Conservation (phyloP, 2,113 vertebrate species). For the Entelurus aequoreus region DNA sequence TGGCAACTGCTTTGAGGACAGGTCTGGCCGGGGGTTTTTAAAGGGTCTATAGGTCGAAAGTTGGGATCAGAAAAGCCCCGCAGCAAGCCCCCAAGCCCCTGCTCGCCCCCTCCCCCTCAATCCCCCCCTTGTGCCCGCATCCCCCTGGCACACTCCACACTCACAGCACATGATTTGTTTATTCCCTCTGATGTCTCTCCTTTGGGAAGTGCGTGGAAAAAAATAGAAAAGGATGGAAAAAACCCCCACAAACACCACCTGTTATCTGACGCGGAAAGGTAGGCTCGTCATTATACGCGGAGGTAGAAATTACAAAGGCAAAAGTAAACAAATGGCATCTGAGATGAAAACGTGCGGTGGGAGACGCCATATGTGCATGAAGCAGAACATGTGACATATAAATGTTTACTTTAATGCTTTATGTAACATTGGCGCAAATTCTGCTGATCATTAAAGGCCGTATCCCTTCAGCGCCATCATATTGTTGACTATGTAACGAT, state of each 20-base stretch:
- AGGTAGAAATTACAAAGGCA: constrained; percentile 29
- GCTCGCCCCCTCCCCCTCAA: constrained; percentile 6
- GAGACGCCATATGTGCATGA: constrained; percentile 9
- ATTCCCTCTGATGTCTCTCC: constrained; percentile 69
- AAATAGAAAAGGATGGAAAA: constrained; percentile 22
- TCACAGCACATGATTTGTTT: constrained; percentile 62
- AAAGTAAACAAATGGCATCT: constrained; percentile 49
- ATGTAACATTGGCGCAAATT: no score
- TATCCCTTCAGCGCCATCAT: constrained; percentile 13
- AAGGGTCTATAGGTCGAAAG: constrained; percentile 44
- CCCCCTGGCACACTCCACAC: constrained; percentile 53
- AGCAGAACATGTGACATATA: constrained; percentile 31
- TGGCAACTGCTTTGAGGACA: constrained; percentile 54
- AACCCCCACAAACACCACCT: constrained; percentile 70
- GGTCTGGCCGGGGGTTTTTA: constrained; percentile 23
- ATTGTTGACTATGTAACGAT: constrained; percentile 35
- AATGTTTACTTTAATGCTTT: constrained; percentile 48
- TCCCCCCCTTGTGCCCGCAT: constrained; percentile 19
- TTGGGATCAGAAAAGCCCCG: constrained; percentile 53
- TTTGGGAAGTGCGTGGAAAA: constrained; percentile 42
- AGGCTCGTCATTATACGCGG: constrained; percentile 51
- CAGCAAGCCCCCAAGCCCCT: constrained; percentile 49
- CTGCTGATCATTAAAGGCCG: neutral
- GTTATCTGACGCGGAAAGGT: constrained; percentile 55
- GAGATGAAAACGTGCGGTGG: constrained; percentile 20